Conservation (phyloP, 1,140 invertebrate species). For the Euschistus heros region DNA sequence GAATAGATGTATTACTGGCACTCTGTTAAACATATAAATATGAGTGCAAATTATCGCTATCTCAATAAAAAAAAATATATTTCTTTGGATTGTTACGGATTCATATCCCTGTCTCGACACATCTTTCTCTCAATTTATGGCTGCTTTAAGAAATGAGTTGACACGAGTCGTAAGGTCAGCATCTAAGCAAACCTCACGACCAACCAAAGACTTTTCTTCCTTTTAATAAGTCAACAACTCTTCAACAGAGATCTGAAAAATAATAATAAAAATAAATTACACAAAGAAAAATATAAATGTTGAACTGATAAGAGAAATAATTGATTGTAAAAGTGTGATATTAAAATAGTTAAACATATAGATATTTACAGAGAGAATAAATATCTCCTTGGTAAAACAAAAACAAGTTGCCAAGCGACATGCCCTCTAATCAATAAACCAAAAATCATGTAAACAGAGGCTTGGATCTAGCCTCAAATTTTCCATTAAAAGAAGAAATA, state of each 20-base stretch:
- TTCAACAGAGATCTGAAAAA: slow-evolving; percentile 3
- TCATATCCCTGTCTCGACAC: slow-evolving; percentile 68
- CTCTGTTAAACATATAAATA: slow-evolving; percentile 3
- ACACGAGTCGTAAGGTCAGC: slow-evolving; percentile 77
- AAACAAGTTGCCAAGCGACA: too few relatives aligned
- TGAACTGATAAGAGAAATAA: not conserved
- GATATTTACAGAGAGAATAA: not conserved
- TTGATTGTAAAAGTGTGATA: not conserved
- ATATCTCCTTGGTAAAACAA: too few relatives aligned
- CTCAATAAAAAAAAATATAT: slow-evolving; percentile 1
- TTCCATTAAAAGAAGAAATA: too few relatives aligned
- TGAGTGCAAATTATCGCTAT: slow-evolving; percentile 10
- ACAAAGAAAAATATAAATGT: not conserved
- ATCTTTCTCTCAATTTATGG: slow-evolving; percentile 54
- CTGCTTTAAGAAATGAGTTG: slow-evolving; percentile 76
- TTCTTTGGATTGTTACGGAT: slow-evolving; percentile 37
- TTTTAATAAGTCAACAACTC: not conserved
- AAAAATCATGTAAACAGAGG: too few relatives aligned
- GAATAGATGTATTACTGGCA: not conserved
- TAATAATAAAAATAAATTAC: not conserved
- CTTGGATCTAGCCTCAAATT: too few relatives aligned
- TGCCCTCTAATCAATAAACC: too few relatives aligned
- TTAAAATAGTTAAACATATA: not conserved
- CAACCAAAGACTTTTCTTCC: not conserved
- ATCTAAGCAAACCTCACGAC: slow-evolving; percentile 37